Evolutionary conservation across 2,113 vertebrate species (phyloP).

Genomic region (Colossoma macropomum): DNA sequence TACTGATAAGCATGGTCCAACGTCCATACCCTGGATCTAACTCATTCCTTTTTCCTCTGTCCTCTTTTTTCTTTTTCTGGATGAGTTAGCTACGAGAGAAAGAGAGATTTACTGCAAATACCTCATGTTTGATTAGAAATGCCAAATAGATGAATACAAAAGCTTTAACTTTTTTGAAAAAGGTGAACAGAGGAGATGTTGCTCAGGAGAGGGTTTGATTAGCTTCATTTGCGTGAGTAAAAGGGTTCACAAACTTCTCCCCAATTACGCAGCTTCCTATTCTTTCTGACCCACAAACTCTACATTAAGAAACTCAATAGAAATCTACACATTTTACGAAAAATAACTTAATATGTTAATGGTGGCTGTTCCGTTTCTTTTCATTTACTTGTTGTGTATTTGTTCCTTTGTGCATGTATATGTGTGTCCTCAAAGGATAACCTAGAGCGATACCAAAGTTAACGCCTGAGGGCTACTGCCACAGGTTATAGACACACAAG

Average conservation of each 20-base stretch:
- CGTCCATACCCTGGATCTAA: slow-evolving; percentile 23
- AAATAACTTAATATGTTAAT: neutral
- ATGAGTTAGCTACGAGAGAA: slow-evolving; percentile 40
- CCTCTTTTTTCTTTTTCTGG: neutral
- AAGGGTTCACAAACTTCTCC: slow-evolving; percentile 51
- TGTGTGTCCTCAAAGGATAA: slow-evolving; percentile 59
- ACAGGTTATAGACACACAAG: slow-evolving; percentile 41
- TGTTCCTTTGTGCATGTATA: slow-evolving; percentile 56
- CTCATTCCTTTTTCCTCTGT: slow-evolving; percentile 11
- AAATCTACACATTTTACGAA: neutral
- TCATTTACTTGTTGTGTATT: slow-evolving; percentile 38
- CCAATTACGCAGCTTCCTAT: slow-evolving; percentile 5
- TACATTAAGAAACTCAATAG: neutral
- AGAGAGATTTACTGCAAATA: slow-evolving; percentile 79
- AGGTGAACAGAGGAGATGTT: slow-evolving; percentile 44
- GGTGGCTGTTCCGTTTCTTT: slow-evolving; percentile 27
- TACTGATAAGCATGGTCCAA: slow-evolving; percentile 13
- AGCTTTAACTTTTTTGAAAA: slow-evolving; percentile 58
- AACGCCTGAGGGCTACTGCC: slow-evolving; percentile 62
- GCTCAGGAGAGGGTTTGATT: slow-evolving; percentile 53
- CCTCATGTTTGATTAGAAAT: slow-evolving; percentile 83
- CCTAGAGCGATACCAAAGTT: slow-evolving; percentile 77
- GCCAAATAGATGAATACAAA: slow-evolving; percentile 76
- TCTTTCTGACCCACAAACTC: neutral
- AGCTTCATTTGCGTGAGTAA: slow-evolving; percentile 45